phyloP scores from a whole-genome alignment of 1,140 invertebrate species.

The Hormaphis cornu region DNA sequence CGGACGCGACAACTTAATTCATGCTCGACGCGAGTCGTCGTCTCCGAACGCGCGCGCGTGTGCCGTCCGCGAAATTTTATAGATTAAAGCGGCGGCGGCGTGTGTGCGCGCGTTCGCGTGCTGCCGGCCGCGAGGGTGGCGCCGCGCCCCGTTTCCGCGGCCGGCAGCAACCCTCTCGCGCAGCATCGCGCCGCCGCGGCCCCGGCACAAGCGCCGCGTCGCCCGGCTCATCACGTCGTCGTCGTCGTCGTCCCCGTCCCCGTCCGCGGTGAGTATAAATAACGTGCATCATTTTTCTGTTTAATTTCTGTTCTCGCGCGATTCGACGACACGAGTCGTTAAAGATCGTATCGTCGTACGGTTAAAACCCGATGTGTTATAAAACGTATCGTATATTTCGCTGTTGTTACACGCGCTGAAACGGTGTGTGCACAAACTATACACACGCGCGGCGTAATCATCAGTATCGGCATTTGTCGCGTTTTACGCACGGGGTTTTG shows the following conservation, averaged over 20 bases:
- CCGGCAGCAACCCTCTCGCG: neutral
- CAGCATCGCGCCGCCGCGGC: neutral
- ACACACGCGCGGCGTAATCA: no score
- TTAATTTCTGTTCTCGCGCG: no score
- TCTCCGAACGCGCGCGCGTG: neutral
- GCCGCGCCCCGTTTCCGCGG: neutral
- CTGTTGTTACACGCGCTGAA: no score
- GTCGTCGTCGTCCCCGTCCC: neutral
- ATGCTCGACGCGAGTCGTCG: no score
- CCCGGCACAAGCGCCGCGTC: neutral
- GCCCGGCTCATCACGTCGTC: neutral
- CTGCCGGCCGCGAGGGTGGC: neutral
- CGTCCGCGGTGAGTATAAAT: neutral
- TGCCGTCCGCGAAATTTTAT: constrained; percentile 16
- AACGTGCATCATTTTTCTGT: neutral
- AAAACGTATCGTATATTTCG: no score
- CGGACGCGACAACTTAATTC: no score
- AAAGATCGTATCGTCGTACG: no score
- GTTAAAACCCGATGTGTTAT: no score
- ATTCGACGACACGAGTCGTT: no score
- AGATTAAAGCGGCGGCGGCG: neutral
- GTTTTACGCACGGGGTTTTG: no score
- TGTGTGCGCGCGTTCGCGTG: neutral
- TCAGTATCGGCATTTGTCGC: no score
- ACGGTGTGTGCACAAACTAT: no score